These are phyloP conservation scores for Penaeus monodon DNA, from an alignment of 2,888 invertebrate genomes.

Conservation along the genomic window DNA sequence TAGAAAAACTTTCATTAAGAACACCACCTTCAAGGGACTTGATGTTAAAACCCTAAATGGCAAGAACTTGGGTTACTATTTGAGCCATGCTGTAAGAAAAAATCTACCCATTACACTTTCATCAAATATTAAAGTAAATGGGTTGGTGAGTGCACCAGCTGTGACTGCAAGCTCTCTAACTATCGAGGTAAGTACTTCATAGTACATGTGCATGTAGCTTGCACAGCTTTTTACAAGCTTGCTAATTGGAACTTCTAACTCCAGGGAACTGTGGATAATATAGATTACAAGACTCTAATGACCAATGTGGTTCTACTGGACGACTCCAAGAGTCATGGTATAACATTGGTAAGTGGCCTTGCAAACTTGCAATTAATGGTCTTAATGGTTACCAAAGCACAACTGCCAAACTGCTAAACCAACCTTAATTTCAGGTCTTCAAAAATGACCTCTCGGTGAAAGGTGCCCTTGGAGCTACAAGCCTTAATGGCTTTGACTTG, in stretches of 20 bases:
- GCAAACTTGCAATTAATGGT: background rate
- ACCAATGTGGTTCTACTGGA: conserved; percentile 7
- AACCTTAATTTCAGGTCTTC: conserved; percentile 1
- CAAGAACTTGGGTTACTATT: background rate
- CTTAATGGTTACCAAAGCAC: too few relatives aligned
- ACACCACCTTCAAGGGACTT: conserved; percentile 1
- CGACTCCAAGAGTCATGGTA: background rate
- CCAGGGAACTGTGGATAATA: conserved; percentile 31
- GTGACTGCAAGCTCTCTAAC: background rate
- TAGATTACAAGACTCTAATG: conserved; percentile 20
- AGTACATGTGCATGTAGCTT: too few relatives aligned
- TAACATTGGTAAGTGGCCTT: conserved; percentile 17
- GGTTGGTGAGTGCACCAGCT: conserved; percentile 19
- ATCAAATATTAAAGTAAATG: background rate
- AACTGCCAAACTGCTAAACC: too few relatives aligned
- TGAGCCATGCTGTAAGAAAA: background rate
- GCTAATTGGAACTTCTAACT: too few relatives aligned
- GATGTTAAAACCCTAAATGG: background rate
- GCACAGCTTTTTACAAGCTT: too few relatives aligned
- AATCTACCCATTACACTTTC: background rate
- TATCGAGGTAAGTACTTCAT: conserved; percentile 3
- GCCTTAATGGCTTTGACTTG: conserved; percentile 14
- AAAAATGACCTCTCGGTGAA: background rate
- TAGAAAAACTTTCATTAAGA: conserved; percentile 18
- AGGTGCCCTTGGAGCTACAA: conserved; percentile 14